Conservation (phyloP, 2,888 invertebrate genomes). For the Ischnus inquisitorius region DNA sequence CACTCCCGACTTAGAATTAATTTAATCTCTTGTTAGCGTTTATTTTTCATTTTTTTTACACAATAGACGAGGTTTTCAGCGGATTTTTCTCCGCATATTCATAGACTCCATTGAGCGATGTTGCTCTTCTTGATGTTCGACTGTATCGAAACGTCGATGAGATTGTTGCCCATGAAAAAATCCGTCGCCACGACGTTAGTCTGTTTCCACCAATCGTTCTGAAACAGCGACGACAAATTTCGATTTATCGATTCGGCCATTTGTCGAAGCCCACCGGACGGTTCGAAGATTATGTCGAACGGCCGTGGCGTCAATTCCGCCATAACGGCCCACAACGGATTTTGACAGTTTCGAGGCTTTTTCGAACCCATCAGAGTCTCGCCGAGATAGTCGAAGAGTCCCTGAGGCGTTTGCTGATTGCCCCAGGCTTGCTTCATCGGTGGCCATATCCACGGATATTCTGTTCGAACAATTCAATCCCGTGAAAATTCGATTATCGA, state of each 20-base stretch:
- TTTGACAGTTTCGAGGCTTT: constrained; percentile 80
- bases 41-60: neutral
- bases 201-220: constrained; percentile 83
- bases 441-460: constrained; percentile 89
- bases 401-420: constrained; percentile 84
- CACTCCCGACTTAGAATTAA: neutral
- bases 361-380: constrained; percentile 79
- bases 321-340: constrained; percentile 84
- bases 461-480: constrained; percentile 80
- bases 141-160: constrained; percentile 85
- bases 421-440: constrained; percentile 89
- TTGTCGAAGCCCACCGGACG: constrained; percentile 84
- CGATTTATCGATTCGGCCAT: constrained; percentile 85
- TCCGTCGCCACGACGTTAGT: constrained; percentile 86
- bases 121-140: constrained; percentile 84
- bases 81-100: constrained; percentile 18
- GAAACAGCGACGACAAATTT: constrained; percentile 84
- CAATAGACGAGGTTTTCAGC: neutral
- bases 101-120: constrained; percentile 73
- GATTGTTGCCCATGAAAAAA: constrained; percentile 86
- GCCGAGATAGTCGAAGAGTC: constrained; percentile 80
- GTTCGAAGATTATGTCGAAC: constrained; percentile 84
- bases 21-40: neutral
- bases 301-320: constrained; percentile 86
- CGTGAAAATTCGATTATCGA: constrained; percentile 4